Evolutionary conservation across 2,888 invertebrate species (phyloP), one percentile per base, ranked within the genome.

Genomic region (Zygaena filipendulae): DNA sequence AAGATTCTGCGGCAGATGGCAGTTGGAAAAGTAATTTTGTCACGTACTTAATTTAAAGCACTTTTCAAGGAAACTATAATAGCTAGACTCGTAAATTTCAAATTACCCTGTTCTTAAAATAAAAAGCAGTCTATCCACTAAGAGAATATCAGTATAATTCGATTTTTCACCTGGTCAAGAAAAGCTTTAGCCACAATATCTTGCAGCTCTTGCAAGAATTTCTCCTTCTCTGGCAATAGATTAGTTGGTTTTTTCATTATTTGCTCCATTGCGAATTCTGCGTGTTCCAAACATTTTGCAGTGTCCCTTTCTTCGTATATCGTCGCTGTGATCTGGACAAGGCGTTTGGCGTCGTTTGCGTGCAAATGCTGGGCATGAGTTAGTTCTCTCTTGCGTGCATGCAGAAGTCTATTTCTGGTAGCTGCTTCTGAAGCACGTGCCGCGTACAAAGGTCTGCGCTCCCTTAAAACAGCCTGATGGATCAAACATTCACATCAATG

Each of bases 161-260:
- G n/a, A n/a, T n/a, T n/a, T n/a, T n/a, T n/a, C n/a, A 74, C 77
- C 63, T 77, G 77, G 43, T 74, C 70, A 25, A 75, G 47, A 38
- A 74, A 74, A 29, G 66, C 63, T 27, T 60, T 47, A 6, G 62
- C 70, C 12, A 72, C 60, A 23, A 75, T 59, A 35, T 63, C 52
- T 29, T 72, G 57, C 11, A 79, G 36, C 30, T 67, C 48, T 19
- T 69, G 59, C 29, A 75, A 39, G 34, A 52, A 74, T 37, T 62
- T 71, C 16, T 75, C 77, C 40, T 74, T 77, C 2, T 49, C 59
- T 2, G 68, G 75, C 19, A 79, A 41, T 27, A 74, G 43, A 22
- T 52, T 55, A 2, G 47, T 37, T 3, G 66, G 59, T 27, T 64
- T 70, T 29, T 61, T 59, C 3, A 59, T 44, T 36, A 77, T 70